Conservation (phyloP, 2,113 vertebrate species). For the Hoplias malabaricus region DNA sequence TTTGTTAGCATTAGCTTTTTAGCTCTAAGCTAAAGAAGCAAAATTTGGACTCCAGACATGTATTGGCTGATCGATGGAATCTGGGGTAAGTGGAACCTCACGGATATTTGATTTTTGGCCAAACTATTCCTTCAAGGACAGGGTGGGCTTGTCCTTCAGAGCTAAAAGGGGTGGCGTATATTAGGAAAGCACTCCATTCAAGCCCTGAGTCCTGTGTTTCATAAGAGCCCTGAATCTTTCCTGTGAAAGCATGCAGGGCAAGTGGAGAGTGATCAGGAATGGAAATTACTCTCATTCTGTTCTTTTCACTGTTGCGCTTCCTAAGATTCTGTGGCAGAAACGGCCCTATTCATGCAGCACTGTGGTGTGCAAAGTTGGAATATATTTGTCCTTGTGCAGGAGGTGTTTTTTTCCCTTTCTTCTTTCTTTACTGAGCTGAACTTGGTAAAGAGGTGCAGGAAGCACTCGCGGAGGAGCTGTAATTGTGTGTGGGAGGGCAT, state of each 20-base stretch:
- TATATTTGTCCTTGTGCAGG: slow-evolving; percentile 3
- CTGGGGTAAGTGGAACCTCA: no score
- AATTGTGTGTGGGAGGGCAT: slow-evolving; percentile 19
- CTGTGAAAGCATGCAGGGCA: slow-evolving; percentile 58
- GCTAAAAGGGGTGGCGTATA: not conserved
- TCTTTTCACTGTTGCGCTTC: not conserved
- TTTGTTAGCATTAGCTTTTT: no score
- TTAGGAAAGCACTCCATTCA: not conserved
- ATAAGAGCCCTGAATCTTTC: slow-evolving; percentile 59
- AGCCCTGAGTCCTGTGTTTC: not conserved
- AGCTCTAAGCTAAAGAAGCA: no score
- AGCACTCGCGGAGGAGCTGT: not conserved
- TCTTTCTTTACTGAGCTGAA: slow-evolving; percentile 18
- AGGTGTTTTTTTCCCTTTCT: not conserved
- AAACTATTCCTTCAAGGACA: not conserved
- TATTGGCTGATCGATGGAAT: no score
- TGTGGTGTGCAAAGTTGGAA: slow-evolving; percentile 5
- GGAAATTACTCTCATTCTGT: slow-evolving; percentile 57
- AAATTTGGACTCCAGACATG: no score
- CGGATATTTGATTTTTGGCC: not conserved
- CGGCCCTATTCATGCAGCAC: slow-evolving; percentile 12
- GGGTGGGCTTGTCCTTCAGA: slow-evolving; percentile 9
- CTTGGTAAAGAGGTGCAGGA: not conserved
- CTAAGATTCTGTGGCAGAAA: not conserved
- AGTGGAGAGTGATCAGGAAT: slow-evolving; percentile 64